A percentile compares a stretch with the other conserved stretches of the same genome.
These are phyloP conservation scores for Drosophila borborema DNA, from an alignment of 2,888 invertebrate genomes.

Conservation along the genomic window DNA sequence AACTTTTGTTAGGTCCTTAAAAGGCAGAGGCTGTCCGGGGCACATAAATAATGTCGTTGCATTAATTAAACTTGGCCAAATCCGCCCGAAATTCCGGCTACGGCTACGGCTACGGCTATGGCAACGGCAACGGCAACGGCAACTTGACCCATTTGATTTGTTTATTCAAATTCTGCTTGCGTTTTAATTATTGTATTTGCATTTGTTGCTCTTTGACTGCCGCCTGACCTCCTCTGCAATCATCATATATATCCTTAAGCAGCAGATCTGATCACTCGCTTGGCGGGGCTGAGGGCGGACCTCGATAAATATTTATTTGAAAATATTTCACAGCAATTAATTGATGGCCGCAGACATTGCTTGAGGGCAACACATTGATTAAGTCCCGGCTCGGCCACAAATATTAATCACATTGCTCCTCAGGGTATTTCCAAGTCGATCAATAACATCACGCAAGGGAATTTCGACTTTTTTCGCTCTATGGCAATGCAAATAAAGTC, in stretches of 20 bases:
- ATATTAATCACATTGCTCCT: neutral
- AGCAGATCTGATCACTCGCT: neutral
- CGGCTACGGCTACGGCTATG: neutral
- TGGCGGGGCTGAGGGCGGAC: neutral
- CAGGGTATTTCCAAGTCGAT: conserved; percentile 14
- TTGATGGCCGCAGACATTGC: too few species aligned
- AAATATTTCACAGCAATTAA: neutral
- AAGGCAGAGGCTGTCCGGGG: conserved; percentile 36
- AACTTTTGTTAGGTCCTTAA: conserved; percentile 43
- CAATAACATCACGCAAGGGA: neutral
- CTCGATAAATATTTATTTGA: neutral
- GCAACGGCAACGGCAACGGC: too few species aligned
- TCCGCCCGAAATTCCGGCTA: conserved; percentile 22
- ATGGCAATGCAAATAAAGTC: conserved; percentile 40
- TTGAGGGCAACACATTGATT: neutral
- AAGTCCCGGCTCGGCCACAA: neutral
- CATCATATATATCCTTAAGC: neutral
- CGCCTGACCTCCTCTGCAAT: neutral
- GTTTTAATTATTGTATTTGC: conserved; percentile 72
- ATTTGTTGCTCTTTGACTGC: conserved; percentile 42
- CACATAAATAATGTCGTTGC: conserved; percentile 69
- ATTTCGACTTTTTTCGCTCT: neutral
- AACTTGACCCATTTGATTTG: conserved; percentile 34
- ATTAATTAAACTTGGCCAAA: conserved; percentile 64
- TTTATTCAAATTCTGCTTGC: conserved; percentile 62